These are phyloP conservation scores for Orchesellides sinensis DNA, from an alignment of 2,888 invertebrate genomes.

Conservation along the genomic window DNA sequence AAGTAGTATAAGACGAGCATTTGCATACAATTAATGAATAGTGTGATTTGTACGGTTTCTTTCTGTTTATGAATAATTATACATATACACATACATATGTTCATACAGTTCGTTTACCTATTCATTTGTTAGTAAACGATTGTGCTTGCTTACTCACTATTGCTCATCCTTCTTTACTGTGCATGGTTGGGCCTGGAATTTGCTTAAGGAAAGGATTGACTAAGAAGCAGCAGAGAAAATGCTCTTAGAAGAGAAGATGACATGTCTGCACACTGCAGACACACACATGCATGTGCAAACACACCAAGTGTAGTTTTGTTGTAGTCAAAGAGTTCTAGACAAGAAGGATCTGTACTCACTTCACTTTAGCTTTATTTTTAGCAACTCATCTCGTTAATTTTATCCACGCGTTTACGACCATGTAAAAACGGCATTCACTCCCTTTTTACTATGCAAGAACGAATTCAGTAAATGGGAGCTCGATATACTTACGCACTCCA, in stretches of 20 bases:
- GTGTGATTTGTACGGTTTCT: not conserved
- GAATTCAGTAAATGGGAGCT: slow-evolving; percentile 15
- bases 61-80: slow-evolving; percentile 17
- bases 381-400: slow-evolving; percentile 71
- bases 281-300: not conserved
- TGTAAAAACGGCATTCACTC: slow-evolving; percentile 58
- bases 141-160: not conserved
- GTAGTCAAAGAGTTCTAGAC: not conserved
- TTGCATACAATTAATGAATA: too few species aligned
- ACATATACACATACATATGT: slow-evolving; percentile 49
- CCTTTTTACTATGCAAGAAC: slow-evolving; percentile 56
- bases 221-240: slow-evolving; percentile 11
- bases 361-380: slow-evolving; percentile 64
- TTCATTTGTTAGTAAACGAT: slow-evolving; percentile 56
- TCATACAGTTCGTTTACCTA: slow-evolving; percentile 54
- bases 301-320: not conserved
- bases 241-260: not conserved
- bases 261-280: not conserved
- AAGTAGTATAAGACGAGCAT: not conserved
- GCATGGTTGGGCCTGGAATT: slow-evolving; percentile 24
- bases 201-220: not conserved
- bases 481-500: slow-evolving; percentile 34
- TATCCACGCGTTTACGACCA: slow-evolving; percentile 70
- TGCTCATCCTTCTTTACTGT: not conserved
- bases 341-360: not conserved